These are phyloP conservation scores for Melanerpes formicivorus DNA, from an alignment of 2,113 vertebrate genomes.

Conservation along the genomic window DNA sequence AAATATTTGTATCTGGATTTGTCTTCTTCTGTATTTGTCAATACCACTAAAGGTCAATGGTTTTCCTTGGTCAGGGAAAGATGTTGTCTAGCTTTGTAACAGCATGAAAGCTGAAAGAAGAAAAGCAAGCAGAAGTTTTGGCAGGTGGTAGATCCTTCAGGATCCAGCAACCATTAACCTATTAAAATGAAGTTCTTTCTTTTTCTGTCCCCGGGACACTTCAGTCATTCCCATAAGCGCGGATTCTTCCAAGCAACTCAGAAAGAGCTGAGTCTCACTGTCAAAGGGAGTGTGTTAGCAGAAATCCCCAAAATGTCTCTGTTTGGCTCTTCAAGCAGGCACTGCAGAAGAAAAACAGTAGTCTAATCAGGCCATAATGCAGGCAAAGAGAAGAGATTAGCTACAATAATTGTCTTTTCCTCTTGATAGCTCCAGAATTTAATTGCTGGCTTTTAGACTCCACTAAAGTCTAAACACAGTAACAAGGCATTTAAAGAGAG, in stretches of 20 bases:
- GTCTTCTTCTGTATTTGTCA: conserved; percentile 65
- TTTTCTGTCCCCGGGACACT: conserved; percentile 48
- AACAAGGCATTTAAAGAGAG: neutral
- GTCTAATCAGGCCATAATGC: neutral
- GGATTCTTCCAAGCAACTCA: neutral
- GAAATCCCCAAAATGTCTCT: neutral
- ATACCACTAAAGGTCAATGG: conserved; percentile 53
- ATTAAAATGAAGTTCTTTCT: conserved; percentile 28
- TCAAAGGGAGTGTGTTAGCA: neutral
- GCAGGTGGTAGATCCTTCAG: conserved; percentile 7
- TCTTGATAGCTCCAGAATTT: neutral
- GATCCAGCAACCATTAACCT: conserved; percentile 48
- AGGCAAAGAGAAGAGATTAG: neutral
- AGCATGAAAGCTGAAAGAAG: conserved; percentile 22
- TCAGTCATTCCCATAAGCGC: neutral
- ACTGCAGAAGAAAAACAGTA: neutral
- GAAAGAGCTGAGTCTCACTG: neutral
- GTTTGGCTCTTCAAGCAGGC: neutral
- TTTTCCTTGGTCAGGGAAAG: conserved; percentile 41
- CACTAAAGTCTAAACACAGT: neutral
- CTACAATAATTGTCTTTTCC: neutral
- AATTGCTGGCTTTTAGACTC: neutral
- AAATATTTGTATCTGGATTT: conserved; percentile 71
- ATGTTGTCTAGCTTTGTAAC: conserved; percentile 18
- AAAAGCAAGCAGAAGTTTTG: conserved; percentile 43